Percentiles rank a stretch among this genome's conserved stretches.
Evolutionary conservation across 2,113 vertebrate species (phyloP).

Genomic region (Telmatochromis sp.): DNA sequence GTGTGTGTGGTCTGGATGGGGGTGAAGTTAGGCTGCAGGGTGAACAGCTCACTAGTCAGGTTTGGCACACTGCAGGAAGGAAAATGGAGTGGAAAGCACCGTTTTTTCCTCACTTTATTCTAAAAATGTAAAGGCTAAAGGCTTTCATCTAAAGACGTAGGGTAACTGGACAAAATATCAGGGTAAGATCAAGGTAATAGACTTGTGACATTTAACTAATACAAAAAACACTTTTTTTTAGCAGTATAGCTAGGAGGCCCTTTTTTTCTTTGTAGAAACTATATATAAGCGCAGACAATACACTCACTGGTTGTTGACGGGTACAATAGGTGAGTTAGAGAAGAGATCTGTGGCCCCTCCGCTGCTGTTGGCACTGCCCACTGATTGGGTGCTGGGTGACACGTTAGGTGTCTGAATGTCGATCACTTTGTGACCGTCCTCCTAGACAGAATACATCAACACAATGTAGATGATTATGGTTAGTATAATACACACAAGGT

Average conservation of each 20-base stretch:
- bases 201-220: background rate
- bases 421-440: conserved; percentile 80
- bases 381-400: conserved; percentile 85
- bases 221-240: background rate
- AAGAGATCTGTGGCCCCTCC: conserved; percentile 78
- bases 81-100: background rate
- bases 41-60: conserved; percentile 85
- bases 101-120: background rate
- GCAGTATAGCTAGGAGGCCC: background rate
- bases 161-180: background rate
- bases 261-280: background rate
- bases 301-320: conserved; percentile 81
- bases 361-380: conserved; percentile 80
- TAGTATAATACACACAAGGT: background rate
- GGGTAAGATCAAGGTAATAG: background rate
- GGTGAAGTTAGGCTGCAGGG: conserved; percentile 83
- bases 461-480: background rate
- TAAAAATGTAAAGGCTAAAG: background rate
- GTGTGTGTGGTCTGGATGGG: conserved; percentile 85
- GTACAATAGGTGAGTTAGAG: conserved; percentile 73
- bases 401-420: conserved; percentile 81
- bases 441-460: conserved; percentile 58
- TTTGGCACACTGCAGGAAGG: conserved; percentile 79
- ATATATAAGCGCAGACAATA: background rate
- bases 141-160: background rate